Conservation (phyloP, 2,888 invertebrate species). For the Epiblema foenella region DNA sequence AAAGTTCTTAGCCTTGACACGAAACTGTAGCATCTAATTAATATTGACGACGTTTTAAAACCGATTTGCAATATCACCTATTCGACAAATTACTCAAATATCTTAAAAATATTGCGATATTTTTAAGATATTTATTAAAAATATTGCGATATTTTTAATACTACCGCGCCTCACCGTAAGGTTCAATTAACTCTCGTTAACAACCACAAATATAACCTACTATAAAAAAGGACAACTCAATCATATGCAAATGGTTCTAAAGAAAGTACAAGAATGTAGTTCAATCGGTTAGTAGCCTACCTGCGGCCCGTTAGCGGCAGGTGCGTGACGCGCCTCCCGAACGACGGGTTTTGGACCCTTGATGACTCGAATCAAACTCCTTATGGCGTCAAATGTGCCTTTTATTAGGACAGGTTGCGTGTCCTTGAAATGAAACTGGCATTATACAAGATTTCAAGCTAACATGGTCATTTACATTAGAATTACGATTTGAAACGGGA, state of each 20-base stretch:
- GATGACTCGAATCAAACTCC: conserved; percentile 9
- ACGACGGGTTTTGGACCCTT: conserved; percentile 10
- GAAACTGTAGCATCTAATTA: too few species aligned
- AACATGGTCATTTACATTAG: too few species aligned
- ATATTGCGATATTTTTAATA: too few species aligned
- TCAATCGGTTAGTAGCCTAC: conserved; percentile 43
- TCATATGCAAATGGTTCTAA: conserved; percentile 35
- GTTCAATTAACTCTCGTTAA: neutral
- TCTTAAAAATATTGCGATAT: too few species aligned
- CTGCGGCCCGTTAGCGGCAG: conserved; percentile 38
- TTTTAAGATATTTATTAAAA: too few species aligned
- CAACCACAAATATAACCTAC: neutral
- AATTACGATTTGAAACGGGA: too few species aligned
- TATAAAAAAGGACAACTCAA: conserved; percentile 19
- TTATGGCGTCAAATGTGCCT: conserved; percentile 8
- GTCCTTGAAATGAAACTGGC: neutral
- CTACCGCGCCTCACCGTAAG: too few species aligned
- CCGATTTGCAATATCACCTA: too few species aligned
- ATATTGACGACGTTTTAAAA: too few species aligned
- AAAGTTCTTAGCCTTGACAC: too few species aligned
- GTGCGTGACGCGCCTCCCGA: conserved; percentile 35
- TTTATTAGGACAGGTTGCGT: conserved; percentile 21
- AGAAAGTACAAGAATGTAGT: conserved; percentile 40
- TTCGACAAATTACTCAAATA: too few species aligned
- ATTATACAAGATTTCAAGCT: too few species aligned